These are phyloP conservation scores for Coelopa pilipes DNA, from an alignment of 2,888 invertebrate species.

Conservation along the genomic window DNA sequence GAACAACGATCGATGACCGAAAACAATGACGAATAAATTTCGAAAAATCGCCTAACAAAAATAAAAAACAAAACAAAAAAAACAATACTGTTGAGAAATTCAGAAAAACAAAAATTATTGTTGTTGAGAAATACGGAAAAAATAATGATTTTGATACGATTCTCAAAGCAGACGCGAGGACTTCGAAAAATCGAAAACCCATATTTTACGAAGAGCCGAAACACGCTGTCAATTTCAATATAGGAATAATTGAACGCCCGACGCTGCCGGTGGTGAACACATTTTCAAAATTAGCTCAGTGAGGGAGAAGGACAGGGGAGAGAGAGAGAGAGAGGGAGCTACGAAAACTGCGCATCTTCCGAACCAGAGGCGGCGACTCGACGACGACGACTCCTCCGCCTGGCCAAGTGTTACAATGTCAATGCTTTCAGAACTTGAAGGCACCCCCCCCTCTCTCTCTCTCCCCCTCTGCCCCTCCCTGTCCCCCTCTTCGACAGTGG, in stretches of 20 bases:
- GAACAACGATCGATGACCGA: too few species aligned
- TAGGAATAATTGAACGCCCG: neutral
- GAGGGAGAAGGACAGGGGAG: neutral
- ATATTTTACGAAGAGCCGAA: neutral
- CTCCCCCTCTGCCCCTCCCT: too few species aligned
- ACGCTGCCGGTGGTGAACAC: conserved; percentile 29
- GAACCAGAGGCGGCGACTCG: neutral
- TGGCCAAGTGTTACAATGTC: conserved; percentile 30
- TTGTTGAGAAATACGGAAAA: conserved; percentile 1
- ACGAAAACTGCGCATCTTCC: conserved; percentile 19
- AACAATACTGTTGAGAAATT: neutral
- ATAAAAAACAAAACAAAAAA: too few species aligned
- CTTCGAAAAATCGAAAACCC: neutral
- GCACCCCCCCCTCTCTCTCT: too few species aligned
- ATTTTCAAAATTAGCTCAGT: conserved; percentile 34
- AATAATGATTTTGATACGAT: neutral
- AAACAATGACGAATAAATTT: too few species aligned
- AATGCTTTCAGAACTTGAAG: neutral
- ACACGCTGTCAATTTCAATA: conserved; percentile 10
- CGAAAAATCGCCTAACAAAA: too few species aligned
- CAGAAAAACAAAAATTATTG: neutral
- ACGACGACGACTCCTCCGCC: too few species aligned
- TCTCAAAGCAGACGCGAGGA: neutral
- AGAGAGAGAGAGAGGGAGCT: neutral
- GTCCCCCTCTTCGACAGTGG: neutral